Percentiles rank a stretch among this genome's conserved stretches.
phyloP scores from a whole-genome alignment of 2,888 invertebrate species.

The Andricus curvator region DNA sequence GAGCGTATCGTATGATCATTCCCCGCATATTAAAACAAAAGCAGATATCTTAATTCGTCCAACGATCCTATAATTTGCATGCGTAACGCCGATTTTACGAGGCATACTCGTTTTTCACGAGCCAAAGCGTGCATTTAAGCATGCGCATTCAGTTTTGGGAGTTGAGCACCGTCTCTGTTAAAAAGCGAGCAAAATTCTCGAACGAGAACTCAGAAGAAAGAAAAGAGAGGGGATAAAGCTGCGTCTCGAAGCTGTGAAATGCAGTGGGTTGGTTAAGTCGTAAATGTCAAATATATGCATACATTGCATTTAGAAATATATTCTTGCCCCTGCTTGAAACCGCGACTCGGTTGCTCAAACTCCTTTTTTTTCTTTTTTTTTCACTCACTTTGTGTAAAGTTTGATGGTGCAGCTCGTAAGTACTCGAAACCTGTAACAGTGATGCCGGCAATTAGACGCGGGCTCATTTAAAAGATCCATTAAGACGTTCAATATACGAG shows the following conservation, averaged over 20 bases:
- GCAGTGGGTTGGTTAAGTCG: conserved; percentile 57
- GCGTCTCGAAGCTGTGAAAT: conserved; percentile 50
- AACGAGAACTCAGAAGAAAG: conserved; percentile 22
- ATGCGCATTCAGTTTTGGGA: conserved; percentile 27
- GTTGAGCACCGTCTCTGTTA: conserved; percentile 25
- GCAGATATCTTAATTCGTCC: conserved; percentile 34
- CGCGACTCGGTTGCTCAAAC: conserved; percentile 41
- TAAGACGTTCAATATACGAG: conserved; percentile 32
- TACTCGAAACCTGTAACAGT: conserved; percentile 26
- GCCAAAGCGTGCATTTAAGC: conserved; percentile 25
- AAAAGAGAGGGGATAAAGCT: conserved; percentile 46
- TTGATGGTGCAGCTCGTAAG: conserved; percentile 14
- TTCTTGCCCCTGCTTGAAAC: conserved; percentile 53
- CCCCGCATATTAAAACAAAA: conserved; percentile 25
- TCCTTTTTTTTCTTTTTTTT: conserved; percentile 40
- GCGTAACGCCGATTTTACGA: conserved; percentile 34
- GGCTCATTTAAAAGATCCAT: conserved; percentile 16
- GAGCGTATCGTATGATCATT: background rate
- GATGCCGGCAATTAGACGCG: conserved; percentile 18
- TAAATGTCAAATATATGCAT: conserved; percentile 64
- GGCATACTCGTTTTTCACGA: conserved; percentile 29
- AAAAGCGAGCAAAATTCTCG: conserved; percentile 29
- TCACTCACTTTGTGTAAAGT: conserved; percentile 34
- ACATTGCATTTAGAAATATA: conserved; percentile 61
- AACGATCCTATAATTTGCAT: conserved; percentile 34